Conservation (phyloP, 2,888 invertebrate genomes). For the Gastracanthus pulcherrimus region DNA sequence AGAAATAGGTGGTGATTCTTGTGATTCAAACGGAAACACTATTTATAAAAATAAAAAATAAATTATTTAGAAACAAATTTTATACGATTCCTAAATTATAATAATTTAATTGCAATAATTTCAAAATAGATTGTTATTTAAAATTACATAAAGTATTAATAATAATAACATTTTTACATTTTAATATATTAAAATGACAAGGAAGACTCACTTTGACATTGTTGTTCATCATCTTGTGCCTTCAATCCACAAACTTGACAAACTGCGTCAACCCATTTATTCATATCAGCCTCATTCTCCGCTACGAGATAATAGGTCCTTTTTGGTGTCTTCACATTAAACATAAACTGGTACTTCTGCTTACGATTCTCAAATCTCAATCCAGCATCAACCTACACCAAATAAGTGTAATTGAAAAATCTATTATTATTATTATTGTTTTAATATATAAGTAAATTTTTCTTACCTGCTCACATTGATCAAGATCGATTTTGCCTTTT, state of each 20-base stretch:
- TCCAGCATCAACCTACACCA: conserved; percentile 88
- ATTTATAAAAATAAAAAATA: conserved; percentile 44
- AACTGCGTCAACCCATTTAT: conserved; percentile 95
- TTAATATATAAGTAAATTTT: not conserved
- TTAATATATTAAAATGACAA: conserved; percentile 21
- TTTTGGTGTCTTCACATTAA: conserved; percentile 92
- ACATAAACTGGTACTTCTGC: conserved; percentile 88
- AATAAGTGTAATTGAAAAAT: not conserved
- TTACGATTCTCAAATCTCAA: conserved; percentile 90
- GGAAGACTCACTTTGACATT: conserved; percentile 72
- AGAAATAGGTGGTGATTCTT: conserved; percentile 82
- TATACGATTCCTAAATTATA: not conserved
- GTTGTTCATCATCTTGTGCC: conserved; percentile 80
- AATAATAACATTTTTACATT: not conserved
- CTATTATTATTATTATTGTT: not conserved
- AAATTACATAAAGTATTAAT: conserved; percentile 2
- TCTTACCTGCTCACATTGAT: conserved; percentile 95
- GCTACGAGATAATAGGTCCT: conserved; percentile 96
- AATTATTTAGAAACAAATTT: conserved; percentile 23
- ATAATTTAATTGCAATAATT: not conserved
- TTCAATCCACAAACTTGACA: conserved; percentile 94
- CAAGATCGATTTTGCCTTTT: conserved; percentile 94
- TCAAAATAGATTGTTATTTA: not conserved
- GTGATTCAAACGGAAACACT: conserved; percentile 75
- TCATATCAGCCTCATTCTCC: conserved; percentile 95